Conservation (phyloP, 1,140 invertebrate species). For the Carposina sasakii region DNA sequence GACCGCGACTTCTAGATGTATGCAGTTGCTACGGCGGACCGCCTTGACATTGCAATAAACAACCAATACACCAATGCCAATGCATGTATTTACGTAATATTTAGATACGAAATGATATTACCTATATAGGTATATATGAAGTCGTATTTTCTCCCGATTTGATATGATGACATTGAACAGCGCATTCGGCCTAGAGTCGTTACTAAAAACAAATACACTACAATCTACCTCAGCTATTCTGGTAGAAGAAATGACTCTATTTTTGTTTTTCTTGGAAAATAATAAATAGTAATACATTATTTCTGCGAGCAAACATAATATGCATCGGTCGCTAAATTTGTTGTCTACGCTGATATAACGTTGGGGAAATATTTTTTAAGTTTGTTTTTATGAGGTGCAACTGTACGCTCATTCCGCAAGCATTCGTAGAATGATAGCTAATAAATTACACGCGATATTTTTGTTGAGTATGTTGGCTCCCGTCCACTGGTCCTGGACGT, state of each 20-base stretch:
- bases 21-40: too few species aligned
- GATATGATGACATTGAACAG: too few species aligned
- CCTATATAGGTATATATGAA: too few species aligned
- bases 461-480: slow-evolving; percentile 58
- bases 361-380: slow-evolving; percentile 50
- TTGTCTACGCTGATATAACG: slow-evolving; percentile 35
- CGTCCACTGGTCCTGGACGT: slow-evolving; percentile 48
- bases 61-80: too few species aligned
- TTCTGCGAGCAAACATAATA: slow-evolving; percentile 24
- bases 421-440: slow-evolving; percentile 60
- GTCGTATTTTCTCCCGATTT: too few species aligned
- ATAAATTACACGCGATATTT: slow-evolving; percentile 69
- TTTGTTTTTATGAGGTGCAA: slow-evolving; percentile 68
- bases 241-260: slow-evolving; percentile 29
- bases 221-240: too few species aligned
- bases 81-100: too few species aligned
- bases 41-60: too few species aligned
- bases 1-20: too few species aligned
- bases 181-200: too few species aligned
- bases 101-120: too few species aligned
- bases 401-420: slow-evolving; percentile 48
- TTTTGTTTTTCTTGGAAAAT: slow-evolving; percentile 31
- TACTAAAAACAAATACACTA: too few species aligned
- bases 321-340: slow-evolving; percentile 37
- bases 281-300: slow-evolving; percentile 30